Evolutionary conservation across 92 coral and sea anemone species (phyloP).

Genomic region (Heteractis magnifica): DNA sequence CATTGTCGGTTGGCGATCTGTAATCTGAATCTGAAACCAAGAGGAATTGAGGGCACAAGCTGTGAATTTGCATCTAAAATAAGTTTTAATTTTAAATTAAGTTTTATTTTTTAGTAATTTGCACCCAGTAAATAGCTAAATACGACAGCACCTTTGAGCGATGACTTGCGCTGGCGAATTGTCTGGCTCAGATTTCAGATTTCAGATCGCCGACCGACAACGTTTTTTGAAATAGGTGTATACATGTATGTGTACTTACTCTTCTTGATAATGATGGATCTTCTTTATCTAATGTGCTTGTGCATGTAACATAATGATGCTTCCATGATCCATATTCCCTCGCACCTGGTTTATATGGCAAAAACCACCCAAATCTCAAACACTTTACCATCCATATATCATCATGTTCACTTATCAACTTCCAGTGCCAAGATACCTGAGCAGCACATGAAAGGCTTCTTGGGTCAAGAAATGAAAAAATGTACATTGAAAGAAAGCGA

Average conservation of each 20-base stretch:
- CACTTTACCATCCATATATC: constrained; percentile 89
- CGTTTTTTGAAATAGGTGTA: too few species aligned
- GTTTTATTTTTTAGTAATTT: too few species aligned
- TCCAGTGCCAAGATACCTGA: constrained; percentile 97
- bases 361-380: constrained; percentile 83
- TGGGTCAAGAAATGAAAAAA: constrained; percentile 89
- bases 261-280: constrained; percentile 63
- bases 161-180: too few species aligned
- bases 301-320: constrained; percentile 87
- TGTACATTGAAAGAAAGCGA: constrained; percentile 71
- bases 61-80: too few species aligned
- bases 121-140: too few species aligned
- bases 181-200: too few species aligned
- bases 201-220: too few species aligned
- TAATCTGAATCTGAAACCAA: too few species aligned
- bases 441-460: constrained; percentile 85
- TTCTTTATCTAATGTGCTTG: constrained; percentile 74
- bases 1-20: too few species aligned
- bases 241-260: constrained; percentile 41
- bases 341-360: constrained; percentile 77
- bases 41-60: too few species aligned
- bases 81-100: too few species aligned
- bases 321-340: constrained; percentile 94
- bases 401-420: constrained; percentile 88
- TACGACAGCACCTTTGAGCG: too few species aligned